Base-by-base conservation (phyloP, 2,888 invertebrate genomes). In the Unio delphinus region DNA sequence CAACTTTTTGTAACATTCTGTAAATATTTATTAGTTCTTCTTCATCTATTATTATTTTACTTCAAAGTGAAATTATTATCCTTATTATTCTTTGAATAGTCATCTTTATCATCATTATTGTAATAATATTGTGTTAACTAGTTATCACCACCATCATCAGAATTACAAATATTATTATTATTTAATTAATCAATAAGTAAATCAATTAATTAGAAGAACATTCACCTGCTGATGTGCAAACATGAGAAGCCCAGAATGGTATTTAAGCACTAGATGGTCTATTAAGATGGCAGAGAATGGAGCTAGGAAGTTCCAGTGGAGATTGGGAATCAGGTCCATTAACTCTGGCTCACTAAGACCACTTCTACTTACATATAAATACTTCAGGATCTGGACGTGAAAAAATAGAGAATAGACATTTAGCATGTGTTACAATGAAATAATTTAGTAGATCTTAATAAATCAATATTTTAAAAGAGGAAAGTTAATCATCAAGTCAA, bases 181-280 rank as follows among this genome's bases (percentile, higher is more conserved):
- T 64, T 56, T 28, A 64, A 11, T 54, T 20, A 17, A 45, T 45
- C 3, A 45, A 11, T 45, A 3, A 45, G 45, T 3, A 45, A 45
- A 45, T 45, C 55, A 20, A 64, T 55, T 15, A 17, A 55, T 55
- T 18, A 45, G 11, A 68, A 20, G n/a, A 54, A 23, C 59, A 55
- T 69, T 63, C 67, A 88, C 89, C 86, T 87, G 88, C 65, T 84
- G 82, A 78, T 89, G 89, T 45, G 85, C 86, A 69, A 88, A 86
- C 45, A 84, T 82, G 58, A 87, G 76, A 45, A 89, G 74, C 34
- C 89, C 89, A 7, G 85, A 83, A 65, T 86, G 83, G 71, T 83
- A 84, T 58, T 85, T 86, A 30, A 89, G 74, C 58, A 89, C 72
- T 45, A 86, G 78, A 54, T 82, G 81, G 58, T 85, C 83, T 4